Evolutionary conservation across 2,797 vertebrate species (phyloP).

Genomic region (Acomys russatus): DNA sequence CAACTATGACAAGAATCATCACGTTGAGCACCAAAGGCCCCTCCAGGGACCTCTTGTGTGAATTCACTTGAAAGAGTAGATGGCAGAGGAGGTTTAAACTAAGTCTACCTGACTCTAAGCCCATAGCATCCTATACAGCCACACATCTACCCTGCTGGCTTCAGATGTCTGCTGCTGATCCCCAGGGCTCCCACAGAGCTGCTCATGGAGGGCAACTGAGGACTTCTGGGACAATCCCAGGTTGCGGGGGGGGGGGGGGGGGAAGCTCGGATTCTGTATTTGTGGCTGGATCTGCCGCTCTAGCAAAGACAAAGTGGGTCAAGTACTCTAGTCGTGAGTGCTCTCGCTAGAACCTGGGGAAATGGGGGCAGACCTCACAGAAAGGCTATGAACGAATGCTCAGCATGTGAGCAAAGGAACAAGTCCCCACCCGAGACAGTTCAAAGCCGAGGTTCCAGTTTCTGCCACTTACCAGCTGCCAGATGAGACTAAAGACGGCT

Average conservation of each 20-base stretch:
- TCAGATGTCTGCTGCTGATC: not conserved
- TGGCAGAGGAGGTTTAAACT: not conserved
- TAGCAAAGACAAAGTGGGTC: not conserved
- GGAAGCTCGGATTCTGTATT: not conserved
- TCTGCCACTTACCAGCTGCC: not conserved
- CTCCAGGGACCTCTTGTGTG: not conserved
- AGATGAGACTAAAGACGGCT: not conserved
- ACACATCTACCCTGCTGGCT: not conserved
- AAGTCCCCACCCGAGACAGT: not conserved
- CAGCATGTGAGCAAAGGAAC: not conserved
- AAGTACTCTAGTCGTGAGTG: not conserved
- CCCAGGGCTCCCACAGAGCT: not conserved
- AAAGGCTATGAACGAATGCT: not conserved
- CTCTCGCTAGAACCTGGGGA: not conserved
- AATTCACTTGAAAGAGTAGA: not conserved
- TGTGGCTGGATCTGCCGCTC: not conserved
- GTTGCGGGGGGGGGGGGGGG: not conserved
- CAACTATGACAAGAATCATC: not conserved
- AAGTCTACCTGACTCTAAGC: not conserved
- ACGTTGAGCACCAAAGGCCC: not conserved
- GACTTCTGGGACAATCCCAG: not conserved
- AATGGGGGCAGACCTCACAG: not conserved
- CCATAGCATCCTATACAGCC: not conserved
- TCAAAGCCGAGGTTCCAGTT: not conserved
- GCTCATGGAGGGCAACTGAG: not conserved